Percentiles rank a stretch among this genome's conserved stretches.
Conservation (phyloP, 2,113 vertebrate genomes). For the Polyodon spathula region DNA sequence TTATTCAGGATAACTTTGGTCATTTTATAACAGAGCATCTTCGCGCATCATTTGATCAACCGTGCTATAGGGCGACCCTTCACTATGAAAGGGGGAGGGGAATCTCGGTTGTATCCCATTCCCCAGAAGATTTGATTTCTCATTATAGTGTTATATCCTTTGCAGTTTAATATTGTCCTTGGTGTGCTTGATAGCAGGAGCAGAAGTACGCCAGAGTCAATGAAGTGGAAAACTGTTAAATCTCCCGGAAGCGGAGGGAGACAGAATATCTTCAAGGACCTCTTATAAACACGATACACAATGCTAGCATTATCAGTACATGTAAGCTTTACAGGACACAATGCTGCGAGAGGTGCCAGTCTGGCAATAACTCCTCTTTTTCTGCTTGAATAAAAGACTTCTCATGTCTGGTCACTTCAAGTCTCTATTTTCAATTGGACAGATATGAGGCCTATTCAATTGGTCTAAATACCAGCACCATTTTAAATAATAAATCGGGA, state of each 20-base stretch:
- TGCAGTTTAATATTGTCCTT: constrained; percentile 2
- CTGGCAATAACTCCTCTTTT: no score
- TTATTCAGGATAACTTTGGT: constrained; percentile 33
- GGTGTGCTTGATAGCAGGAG: not conserved
- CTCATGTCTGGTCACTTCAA: no score
- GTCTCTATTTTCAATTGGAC: no score
- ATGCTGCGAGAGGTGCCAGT: no score
- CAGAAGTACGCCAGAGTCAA: not conserved
- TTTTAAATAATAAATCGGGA: no score
- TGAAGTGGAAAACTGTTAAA: not conserved
- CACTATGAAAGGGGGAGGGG: not conserved
- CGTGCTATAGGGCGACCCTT: constrained; percentile 1
- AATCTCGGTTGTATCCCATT: not conserved
- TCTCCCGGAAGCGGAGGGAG: not conserved
- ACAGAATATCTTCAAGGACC: not conserved
- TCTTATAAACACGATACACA: no score
- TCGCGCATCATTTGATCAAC: constrained; percentile 32
- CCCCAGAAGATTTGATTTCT: not conserved
- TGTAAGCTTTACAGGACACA: no score
- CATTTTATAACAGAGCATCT: constrained; percentile 31
- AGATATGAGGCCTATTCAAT: no score
- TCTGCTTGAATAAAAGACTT: no score
- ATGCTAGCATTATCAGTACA: no score
- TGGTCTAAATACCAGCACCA: no score
- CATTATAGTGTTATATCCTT: not conserved